Percentiles rank a stretch among this genome's conserved stretches.
phyloP scores from a whole-genome alignment of 1,140 invertebrate genomes.

The Eumaeus atala region DNA sequence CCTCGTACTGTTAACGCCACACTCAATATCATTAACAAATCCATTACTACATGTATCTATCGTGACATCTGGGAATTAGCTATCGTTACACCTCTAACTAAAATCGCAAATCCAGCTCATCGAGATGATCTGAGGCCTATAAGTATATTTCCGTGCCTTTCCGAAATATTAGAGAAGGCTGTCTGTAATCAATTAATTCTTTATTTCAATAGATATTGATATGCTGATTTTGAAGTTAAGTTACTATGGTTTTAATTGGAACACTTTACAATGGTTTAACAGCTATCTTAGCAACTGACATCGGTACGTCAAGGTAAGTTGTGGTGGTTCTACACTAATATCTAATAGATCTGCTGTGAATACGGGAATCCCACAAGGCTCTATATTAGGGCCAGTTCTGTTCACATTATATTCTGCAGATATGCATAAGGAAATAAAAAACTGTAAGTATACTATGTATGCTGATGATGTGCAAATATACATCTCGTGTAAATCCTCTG shows the following conservation, averaged over 20 bases:
- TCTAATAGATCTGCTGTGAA: neutral
- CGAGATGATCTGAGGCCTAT: constrained; percentile 28
- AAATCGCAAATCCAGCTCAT: constrained; percentile 14
- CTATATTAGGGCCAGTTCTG: neutral
- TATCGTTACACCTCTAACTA: constrained; percentile 23
- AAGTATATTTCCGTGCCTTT: constrained; percentile 24
- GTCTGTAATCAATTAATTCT: constrained; percentile 17
- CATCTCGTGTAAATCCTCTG: neutral
- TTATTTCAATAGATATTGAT: neutral
- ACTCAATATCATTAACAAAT: constrained; percentile 23
- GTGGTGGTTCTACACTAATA: neutral
- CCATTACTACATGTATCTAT: constrained; percentile 14
- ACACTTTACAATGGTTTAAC: neutral
- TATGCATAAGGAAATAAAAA: neutral
- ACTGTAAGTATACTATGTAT: neutral
- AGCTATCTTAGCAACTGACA: neutral
- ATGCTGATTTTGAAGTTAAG: neutral
- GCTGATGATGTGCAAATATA: neutral
- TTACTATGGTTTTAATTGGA: neutral
- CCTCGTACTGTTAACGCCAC: constrained; percentile 17
- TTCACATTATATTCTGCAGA: neutral
- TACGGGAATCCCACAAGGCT: neutral
- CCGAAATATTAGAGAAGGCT: constrained; percentile 23
- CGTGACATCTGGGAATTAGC: constrained; percentile 24
- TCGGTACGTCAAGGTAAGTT: neutral